A percentile compares a stretch with the other conserved stretches of the same genome.
These are phyloP conservation scores for Xanthorhoe designata DNA, from an alignment of 2,888 invertebrate genomes.

Conservation along the genomic window DNA sequence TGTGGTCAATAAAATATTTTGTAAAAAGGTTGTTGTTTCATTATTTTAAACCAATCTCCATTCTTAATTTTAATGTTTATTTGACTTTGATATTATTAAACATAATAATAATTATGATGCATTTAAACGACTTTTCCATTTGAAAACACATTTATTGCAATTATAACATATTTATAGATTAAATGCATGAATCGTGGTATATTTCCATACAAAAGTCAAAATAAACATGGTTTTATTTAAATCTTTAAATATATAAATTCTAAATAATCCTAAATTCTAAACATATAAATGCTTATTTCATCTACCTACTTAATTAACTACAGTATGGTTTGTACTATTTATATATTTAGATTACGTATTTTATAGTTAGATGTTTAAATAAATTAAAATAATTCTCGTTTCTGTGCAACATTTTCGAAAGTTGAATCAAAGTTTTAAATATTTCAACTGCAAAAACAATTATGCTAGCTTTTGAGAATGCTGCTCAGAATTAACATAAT, in stretches of 20 bases:
- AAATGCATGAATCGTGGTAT: conserved; percentile 71
- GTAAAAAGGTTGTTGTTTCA: conserved; percentile 18
- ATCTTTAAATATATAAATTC: conserved; percentile 34
- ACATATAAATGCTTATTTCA: conserved; percentile 42
- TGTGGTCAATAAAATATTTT: conserved; percentile 41
- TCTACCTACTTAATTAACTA: conserved; percentile 33
- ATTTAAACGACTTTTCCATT: conserved; percentile 9
- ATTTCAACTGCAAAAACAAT: background rate
- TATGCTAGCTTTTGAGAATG: background rate
- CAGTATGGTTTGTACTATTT: conserved; percentile 67
- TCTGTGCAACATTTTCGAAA: conserved; percentile 8
- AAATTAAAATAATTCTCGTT: conserved; percentile 43
- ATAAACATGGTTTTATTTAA: conserved; percentile 47
- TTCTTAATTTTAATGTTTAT: too few relatives aligned
- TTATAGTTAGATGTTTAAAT: conserved; percentile 38
- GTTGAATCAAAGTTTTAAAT: background rate
- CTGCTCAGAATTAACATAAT: conserved; percentile 8
- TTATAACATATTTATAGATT: conserved; percentile 53
- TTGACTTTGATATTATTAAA: too few relatives aligned
- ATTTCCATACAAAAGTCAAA: conserved; percentile 67
- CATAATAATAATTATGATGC: too few relatives aligned
- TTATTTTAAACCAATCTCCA: background rate
- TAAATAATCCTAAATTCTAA: conserved; percentile 24
- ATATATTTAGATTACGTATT: conserved; percentile 45
- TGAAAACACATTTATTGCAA: conserved; percentile 38